Conservation (phyloP, 2,888 invertebrate species). For the Mesochorus sp. region DNA sequence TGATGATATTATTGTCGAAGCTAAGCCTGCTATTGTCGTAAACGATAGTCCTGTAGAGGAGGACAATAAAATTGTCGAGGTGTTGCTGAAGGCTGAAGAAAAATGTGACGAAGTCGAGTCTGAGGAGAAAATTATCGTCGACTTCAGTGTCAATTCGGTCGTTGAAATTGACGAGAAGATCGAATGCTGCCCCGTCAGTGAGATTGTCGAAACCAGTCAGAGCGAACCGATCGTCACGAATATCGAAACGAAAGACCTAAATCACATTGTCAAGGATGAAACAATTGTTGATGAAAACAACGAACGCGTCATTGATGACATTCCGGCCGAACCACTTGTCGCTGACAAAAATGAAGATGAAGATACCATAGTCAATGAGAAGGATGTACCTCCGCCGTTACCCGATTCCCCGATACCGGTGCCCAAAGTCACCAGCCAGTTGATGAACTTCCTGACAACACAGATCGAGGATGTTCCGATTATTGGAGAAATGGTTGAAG, state of each 20-base stretch:
- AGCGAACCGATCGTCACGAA: slow-evolving; percentile 35
- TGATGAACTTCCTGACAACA: slow-evolving; percentile 64
- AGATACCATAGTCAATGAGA: slow-evolving; percentile 52
- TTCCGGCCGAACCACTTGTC: too few relatives aligned
- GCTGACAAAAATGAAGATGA: too few relatives aligned
- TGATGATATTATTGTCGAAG: slow-evolving; percentile 61
- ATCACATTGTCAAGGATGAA: too few relatives aligned
- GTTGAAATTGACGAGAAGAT: slow-evolving; percentile 13
- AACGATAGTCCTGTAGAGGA: slow-evolving; percentile 64
- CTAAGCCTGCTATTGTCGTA: slow-evolving; percentile 67
- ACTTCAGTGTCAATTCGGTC: slow-evolving; percentile 19
- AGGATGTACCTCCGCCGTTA: slow-evolving; percentile 70
- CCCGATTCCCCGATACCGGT: slow-evolving; percentile 68
- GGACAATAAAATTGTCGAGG: slow-evolving; percentile 40
- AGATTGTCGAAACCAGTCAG: slow-evolving; percentile 31
- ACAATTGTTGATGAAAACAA: too few relatives aligned
- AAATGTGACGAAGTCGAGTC: not conserved
- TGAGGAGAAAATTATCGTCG: slow-evolving; percentile 16
- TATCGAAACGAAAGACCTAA: too few relatives aligned
- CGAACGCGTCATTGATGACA: too few relatives aligned
- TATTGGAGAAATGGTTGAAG: slow-evolving; percentile 65
- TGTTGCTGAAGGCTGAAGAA: slow-evolving; percentile 44
- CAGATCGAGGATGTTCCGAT: slow-evolving; percentile 61
- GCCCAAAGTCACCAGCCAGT: slow-evolving; percentile 64
- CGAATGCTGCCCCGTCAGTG: slow-evolving; percentile 3